phyloP scores from a whole-genome alignment of 1,140 invertebrate species.

The Neodiprion virginianus region DNA sequence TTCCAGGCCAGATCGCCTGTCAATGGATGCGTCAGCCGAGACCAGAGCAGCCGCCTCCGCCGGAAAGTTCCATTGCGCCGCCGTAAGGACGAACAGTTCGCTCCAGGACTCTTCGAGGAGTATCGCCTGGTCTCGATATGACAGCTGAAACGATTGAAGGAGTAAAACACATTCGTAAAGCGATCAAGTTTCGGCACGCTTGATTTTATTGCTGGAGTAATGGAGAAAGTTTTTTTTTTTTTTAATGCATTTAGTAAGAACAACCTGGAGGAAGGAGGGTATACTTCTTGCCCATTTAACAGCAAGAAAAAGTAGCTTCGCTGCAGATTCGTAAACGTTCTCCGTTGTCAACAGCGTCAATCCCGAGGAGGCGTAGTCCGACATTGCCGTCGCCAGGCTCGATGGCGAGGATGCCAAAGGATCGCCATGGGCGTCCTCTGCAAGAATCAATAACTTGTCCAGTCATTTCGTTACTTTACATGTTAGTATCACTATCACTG shows the following conservation, averaged over 20 bases:
- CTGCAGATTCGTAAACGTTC: constrained; percentile 75
- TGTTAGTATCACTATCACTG: no score
- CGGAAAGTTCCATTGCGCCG: constrained; percentile 79
- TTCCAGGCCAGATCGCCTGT: constrained; percentile 54
- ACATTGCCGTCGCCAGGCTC: constrained; percentile 36
- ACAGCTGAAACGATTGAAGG: constrained; percentile 61
- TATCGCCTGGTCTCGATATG: constrained; percentile 72
- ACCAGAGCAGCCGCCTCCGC: constrained; percentile 67
- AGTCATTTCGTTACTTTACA: not conserved
- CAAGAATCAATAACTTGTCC: not conserved
- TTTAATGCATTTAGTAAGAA: not conserved
- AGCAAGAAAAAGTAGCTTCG: constrained; percentile 77
- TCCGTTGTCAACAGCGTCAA: constrained; percentile 64
- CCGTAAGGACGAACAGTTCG: constrained; percentile 83
- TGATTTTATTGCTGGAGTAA: no score
- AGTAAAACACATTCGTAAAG: not conserved
- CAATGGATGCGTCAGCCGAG: constrained; percentile 40
- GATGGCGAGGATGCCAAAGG: constrained; percentile 36
- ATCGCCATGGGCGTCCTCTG: constrained; percentile 39
- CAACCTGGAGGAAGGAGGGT: constrained; percentile 75
- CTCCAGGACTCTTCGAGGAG: constrained; percentile 82
- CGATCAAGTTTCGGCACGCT: no score
- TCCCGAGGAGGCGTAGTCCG: constrained; percentile 44
- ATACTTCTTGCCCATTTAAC: constrained; percentile 82
- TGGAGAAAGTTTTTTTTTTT: no score